Evolutionary conservation across 2,797 vertebrate genomes (phyloP).

Genomic region (Etheostoma perlongum): DNA sequence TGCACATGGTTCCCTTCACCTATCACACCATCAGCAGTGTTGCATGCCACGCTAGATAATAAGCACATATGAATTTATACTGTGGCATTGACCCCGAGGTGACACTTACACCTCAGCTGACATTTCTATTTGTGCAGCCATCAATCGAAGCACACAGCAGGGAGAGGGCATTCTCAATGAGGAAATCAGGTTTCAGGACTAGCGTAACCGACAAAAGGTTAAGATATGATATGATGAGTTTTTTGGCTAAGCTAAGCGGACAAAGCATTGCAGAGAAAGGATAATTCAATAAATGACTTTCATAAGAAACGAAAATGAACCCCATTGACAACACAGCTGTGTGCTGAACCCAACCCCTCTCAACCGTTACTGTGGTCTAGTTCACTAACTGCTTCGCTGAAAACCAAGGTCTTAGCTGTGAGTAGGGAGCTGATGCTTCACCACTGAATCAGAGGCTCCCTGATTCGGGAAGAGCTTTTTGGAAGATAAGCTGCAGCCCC

Average conservation of each 20-base stretch:
- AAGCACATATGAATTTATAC: constrained; percentile 18
- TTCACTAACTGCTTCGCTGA: constrained; percentile 15
- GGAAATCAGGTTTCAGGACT: constrained; percentile 6
- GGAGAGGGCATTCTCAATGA: not conserved
- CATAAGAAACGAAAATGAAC: constrained; percentile 7
- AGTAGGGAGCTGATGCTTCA: constrained; percentile 20
- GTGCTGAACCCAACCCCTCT: constrained; percentile 4
- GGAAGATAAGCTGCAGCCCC: constrained; percentile 48
- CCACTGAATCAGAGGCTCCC: constrained; percentile 33
- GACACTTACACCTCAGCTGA: constrained; percentile 44
- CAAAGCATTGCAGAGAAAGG: not conserved
- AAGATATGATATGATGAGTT: constrained; percentile 16
- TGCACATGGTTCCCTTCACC: constrained; percentile 46
- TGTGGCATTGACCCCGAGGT: constrained; percentile 39
- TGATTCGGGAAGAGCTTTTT: constrained; percentile 34
- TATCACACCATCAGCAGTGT: constrained; percentile 21
- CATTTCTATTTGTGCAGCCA: constrained; percentile 44
- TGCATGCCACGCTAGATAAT: constrained; percentile 9
- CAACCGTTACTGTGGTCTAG: constrained; percentile 11
- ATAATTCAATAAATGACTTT: constrained; percentile 14
- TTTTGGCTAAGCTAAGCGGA: not conserved
- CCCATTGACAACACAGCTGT: constrained; percentile 11
- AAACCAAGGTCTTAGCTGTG: constrained; percentile 19
- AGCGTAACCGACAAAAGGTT: constrained; percentile 1
- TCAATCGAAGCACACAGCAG: constrained; percentile 8